Conservation (phyloP, 2,888 invertebrate genomes). For the Belgica antarctica region DNA sequence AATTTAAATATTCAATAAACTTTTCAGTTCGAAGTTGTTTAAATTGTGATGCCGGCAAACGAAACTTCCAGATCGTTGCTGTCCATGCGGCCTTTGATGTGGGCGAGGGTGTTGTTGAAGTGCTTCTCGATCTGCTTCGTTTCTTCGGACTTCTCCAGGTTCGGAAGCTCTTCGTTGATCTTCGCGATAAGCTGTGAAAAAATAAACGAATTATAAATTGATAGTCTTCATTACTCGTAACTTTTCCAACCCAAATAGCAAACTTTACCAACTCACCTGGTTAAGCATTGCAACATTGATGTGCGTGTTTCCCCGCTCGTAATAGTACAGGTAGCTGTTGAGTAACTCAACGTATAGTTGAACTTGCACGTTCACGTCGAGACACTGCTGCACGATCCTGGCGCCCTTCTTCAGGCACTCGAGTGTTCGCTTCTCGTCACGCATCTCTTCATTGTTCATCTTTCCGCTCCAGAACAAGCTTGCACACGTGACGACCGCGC, state of each 20-base stretch:
- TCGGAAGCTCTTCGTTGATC: slow-evolving; percentile 89
- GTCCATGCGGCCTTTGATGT: slow-evolving; percentile 66
- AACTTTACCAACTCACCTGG: slow-evolving; percentile 53
- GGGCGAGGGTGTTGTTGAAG: slow-evolving; percentile 85
- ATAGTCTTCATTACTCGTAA: not conserved
- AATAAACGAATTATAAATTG: slow-evolving; percentile 30
- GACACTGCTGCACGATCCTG: slow-evolving; percentile 93
- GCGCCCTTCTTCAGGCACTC: slow-evolving; percentile 96
- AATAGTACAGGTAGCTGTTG: slow-evolving; percentile 89
- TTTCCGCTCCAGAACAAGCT: slow-evolving; percentile 97
- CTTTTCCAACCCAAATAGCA: slow-evolving; percentile 37
- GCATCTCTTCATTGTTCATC: slow-evolving; percentile 63
- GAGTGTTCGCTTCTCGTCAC: slow-evolving; percentile 85
- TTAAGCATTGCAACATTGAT: slow-evolving; percentile 60
- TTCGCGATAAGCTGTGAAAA: slow-evolving; percentile 77
- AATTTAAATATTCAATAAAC: not conserved
- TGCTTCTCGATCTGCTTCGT: slow-evolving; percentile 96
- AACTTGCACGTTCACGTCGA: slow-evolving; percentile 95
- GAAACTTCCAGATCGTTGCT: slow-evolving; percentile 55
- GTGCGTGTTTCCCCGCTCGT: slow-evolving; percentile 77
- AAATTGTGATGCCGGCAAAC: slow-evolving; percentile 53
- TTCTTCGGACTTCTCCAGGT: slow-evolving; percentile 91
- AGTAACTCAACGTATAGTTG: slow-evolving; percentile 93
- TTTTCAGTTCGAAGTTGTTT: slow-evolving; percentile 15
- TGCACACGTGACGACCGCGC: slow-evolving; percentile 90